A percentile compares a stretch with the other conserved stretches of the same genome.
phyloP scores from a whole-genome alignment of 2,797 vertebrate species.

The Hapalemur alaotrensis region DNA sequence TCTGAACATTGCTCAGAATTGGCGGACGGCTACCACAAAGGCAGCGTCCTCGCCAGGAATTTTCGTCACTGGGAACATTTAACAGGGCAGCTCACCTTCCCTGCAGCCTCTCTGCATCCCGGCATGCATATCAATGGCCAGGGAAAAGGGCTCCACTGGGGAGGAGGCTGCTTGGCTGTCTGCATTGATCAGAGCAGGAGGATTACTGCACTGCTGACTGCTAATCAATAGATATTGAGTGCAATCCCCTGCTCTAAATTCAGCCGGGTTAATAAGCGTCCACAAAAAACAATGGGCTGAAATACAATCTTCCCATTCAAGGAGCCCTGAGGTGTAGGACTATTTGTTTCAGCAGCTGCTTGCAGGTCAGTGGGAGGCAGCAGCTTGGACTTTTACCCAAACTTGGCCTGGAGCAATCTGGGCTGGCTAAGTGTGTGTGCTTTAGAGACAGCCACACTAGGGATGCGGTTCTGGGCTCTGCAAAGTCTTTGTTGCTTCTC shows the following conservation, averaged over 20 bases:
- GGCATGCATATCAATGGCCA: conserved; percentile 87
- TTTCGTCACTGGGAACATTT: conserved; percentile 85
- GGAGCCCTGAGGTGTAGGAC: conserved; percentile 69
- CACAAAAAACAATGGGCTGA: conserved; percentile 84
- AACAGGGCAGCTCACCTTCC: conserved; percentile 74
- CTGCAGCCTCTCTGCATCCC: conserved; percentile 80
- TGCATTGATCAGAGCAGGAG: conserved; percentile 89
- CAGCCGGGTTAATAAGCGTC: conserved; percentile 89
- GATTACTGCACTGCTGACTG: conserved; percentile 90
- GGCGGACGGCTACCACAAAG: conserved; percentile 80
- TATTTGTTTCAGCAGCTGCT: conserved; percentile 85
- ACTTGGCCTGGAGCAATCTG: conserved; percentile 81
- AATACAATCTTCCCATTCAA: conserved; percentile 79
- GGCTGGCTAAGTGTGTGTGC: conserved; percentile 71
- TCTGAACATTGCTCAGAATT: conserved; percentile 70
- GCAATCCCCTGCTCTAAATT: conserved; percentile 86
- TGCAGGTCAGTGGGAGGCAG: conserved; percentile 83
- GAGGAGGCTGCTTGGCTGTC: conserved; percentile 86
- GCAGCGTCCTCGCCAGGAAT: conserved; percentile 83
- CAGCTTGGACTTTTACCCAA: conserved; percentile 71
- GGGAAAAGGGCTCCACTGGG: conserved; percentile 84
- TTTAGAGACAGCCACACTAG: conserved; percentile 30
- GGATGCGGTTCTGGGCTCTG: conserved; percentile 39
- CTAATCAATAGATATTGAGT: conserved; percentile 92
- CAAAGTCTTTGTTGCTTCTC: neutral